A percentile compares a stretch with the other conserved stretches of the same genome.
phyloP scores from a whole-genome alignment of 2,113 vertebrate genomes.

The Mus musculus region GRCm39 chr6:65662001-65662500 shows the following conservation, averaged over 20 bases:
- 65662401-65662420: neutral
- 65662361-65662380: neutral
- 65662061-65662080: neutral
- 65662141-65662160: neutral
- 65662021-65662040: neutral
- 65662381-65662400: neutral
- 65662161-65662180: neutral
- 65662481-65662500: neutral
- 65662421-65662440: neutral
- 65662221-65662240: neutral
- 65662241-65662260: neutral
- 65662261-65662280: neutral
- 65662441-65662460: neutral
- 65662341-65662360: neutral
- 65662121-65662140: neutral
- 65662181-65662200: neutral
- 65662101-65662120: neutral
- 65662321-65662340: neutral
- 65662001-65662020: neutral
- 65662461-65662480: neutral
- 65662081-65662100: neutral
- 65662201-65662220: neutral
- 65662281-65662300: constrained; percentile 12
- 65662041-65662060: neutral
- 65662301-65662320: neutral